phyloP scores from a whole-genome alignment of 92 coral and sea anemone species.

The Phymanthus crucifer region DNA sequence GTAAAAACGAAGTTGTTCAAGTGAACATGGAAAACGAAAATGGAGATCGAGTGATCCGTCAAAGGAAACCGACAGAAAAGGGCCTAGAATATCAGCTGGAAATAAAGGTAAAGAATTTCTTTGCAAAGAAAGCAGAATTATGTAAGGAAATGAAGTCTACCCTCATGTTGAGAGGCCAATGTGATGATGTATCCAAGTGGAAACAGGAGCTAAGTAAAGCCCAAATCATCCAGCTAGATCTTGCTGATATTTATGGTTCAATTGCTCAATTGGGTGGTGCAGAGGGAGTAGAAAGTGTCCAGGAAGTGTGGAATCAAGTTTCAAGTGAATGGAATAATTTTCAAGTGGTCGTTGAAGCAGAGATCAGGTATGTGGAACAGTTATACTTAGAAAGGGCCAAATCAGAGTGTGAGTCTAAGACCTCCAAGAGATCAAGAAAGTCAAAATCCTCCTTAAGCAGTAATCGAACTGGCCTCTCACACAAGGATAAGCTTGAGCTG shows the following conservation, averaged over 20 bases:
- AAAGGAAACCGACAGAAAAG: slow-evolving; percentile 12
- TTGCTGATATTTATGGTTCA: slow-evolving; percentile 12
- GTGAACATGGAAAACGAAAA: background rate
- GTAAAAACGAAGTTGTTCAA: background rate
- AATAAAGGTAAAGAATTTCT: slow-evolving; percentile 10
- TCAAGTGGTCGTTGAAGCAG: slow-evolving; percentile 13
- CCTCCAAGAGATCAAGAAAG: slow-evolving; percentile 12
- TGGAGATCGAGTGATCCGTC: background rate
- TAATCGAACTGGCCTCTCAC: background rate
- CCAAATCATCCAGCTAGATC: slow-evolving; percentile 16
- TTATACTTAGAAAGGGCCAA: slow-evolving; percentile 2
- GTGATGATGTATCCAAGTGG: slow-evolving; percentile 32
- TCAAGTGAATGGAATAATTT: slow-evolving; percentile 25
- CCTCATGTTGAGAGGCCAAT: slow-evolving; percentile 35
- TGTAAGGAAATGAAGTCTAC: slow-evolving; percentile 20
- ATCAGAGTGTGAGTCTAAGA: background rate
- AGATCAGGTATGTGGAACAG: slow-evolving; percentile 36
- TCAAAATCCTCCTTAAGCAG: background rate
- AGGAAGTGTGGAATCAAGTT: slow-evolving; percentile 14
- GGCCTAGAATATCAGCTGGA: slow-evolving; percentile 14
- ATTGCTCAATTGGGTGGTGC: slow-evolving; percentile 1
- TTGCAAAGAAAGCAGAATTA: slow-evolving; percentile 27
- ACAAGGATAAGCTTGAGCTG: slow-evolving; percentile 9
- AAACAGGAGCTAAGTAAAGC: slow-evolving; percentile 33
- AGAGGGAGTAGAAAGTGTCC: background rate